phyloP scores from a whole-genome alignment of 2,888 invertebrate species.

The Esperia sulphurella region DNA sequence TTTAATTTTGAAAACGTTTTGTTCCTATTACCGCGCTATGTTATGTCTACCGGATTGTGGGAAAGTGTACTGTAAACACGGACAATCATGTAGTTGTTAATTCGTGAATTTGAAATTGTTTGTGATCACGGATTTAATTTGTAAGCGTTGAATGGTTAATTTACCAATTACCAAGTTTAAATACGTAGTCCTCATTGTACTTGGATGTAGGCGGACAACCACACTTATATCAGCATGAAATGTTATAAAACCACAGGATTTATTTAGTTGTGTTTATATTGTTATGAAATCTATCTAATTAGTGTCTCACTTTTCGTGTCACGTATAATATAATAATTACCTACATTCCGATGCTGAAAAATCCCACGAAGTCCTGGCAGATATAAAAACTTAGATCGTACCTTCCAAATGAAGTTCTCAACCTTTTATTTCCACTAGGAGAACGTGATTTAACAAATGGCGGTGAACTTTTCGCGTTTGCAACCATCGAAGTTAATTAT shows the following conservation, averaged over 20 bases:
- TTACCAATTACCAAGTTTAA: slow-evolving; percentile 26
- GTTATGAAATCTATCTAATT: too few relatives aligned
- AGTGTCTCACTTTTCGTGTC: not conserved
- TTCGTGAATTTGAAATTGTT: slow-evolving; percentile 41
- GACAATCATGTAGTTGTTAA: slow-evolving; percentile 45
- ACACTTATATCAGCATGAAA: not conserved
- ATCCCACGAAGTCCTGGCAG: not conserved
- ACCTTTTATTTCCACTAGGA: slow-evolving; percentile 9
- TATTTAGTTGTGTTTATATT: too few relatives aligned
- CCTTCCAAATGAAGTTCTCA: slow-evolving; percentile 11
- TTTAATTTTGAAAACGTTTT: slow-evolving; percentile 67
- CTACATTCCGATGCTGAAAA: not conserved
- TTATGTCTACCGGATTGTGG: slow-evolving; percentile 44
- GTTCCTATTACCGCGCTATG: slow-evolving; percentile 56
- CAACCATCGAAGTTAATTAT: slow-evolving; percentile 29
- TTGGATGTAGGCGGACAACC: not conserved
- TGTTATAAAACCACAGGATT: not conserved
- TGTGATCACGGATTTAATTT: slow-evolving; percentile 56
- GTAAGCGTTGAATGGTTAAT: slow-evolving; percentile 49
- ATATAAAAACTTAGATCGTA: not conserved
- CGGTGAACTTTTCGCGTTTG: slow-evolving; percentile 21
- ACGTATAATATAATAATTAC: not conserved
- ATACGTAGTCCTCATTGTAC: not conserved
- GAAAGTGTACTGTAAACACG: slow-evolving; percentile 48
- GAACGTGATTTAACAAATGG: slow-evolving; percentile 20